Percentiles rank a stretch among this genome's conserved stretches.
Conservation (phyloP, 2,888 invertebrate species). For the Trissonchulus sp. region DNA sequence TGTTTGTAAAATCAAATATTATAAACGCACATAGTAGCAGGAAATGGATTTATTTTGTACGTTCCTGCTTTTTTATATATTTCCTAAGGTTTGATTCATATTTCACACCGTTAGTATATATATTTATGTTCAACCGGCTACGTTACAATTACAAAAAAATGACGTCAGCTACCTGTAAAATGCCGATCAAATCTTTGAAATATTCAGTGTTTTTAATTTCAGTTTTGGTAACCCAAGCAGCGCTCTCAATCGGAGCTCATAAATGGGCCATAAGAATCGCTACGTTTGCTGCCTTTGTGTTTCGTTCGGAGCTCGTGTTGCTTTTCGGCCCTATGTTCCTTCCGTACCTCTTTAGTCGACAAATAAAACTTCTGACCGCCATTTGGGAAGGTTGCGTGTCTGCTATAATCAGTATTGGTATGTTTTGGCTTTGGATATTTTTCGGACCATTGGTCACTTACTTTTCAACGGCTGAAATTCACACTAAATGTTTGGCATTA, state of each 20-base stretch:
- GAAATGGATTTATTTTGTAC: too few relatives aligned
- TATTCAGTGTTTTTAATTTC: too few relatives aligned
- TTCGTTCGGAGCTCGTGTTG: conserved; percentile 78
- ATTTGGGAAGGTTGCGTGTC: conserved; percentile 52
- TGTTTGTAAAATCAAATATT: too few relatives aligned
- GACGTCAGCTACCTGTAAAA: too few relatives aligned
- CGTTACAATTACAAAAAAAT: too few relatives aligned
- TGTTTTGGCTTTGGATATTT: conserved; percentile 43
- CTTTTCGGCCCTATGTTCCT: conserved; percentile 70
- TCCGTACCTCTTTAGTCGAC: conserved; percentile 68
- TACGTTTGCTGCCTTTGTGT: conserved; percentile 79
- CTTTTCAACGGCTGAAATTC: conserved; percentile 1
- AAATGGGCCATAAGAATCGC: conserved; percentile 68
- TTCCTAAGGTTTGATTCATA: too few relatives aligned
- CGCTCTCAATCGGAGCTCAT: conserved; percentile 50
- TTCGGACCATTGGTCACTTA: not conserved
- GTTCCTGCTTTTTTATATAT: too few relatives aligned
- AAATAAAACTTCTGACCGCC: conserved; percentile 61
- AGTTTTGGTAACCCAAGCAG: conserved; percentile 2
- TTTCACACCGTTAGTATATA: too few relatives aligned
- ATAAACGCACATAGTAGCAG: too few relatives aligned
- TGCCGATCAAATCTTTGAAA: too few relatives aligned
- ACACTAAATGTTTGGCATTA: too few relatives aligned
- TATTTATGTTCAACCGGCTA: too few relatives aligned
- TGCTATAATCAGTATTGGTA: conserved; percentile 59